Conservation (phyloP, 2,797 vertebrate species). For the Micropoecilia bifurca region DNA sequence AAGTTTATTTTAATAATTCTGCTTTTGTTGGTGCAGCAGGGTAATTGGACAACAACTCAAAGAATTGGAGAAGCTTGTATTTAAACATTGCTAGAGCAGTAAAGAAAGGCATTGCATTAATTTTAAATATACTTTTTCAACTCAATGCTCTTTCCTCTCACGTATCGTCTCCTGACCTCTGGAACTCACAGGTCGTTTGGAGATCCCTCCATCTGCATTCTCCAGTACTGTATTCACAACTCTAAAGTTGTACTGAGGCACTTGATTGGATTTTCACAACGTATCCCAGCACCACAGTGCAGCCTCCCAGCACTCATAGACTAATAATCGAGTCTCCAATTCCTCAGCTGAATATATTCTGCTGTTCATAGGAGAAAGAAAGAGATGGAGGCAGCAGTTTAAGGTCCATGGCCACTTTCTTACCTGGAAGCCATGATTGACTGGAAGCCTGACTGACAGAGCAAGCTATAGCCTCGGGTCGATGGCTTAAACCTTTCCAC, state of each 20-base stretch:
- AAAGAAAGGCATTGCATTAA: background rate
- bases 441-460: conserved; percentile 40
- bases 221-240: background rate
- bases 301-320: conserved; percentile 5
- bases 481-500: conserved; percentile 27
- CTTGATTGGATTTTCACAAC: conserved; percentile 36
- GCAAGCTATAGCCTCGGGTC: conserved; percentile 24
- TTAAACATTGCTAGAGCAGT: too few relatives aligned
- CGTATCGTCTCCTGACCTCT: background rate
- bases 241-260: conserved; percentile 19
- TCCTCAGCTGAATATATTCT: conserved; percentile 5
- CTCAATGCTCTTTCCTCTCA: background rate
- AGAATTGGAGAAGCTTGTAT: background rate
- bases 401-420: conserved; percentile 20
- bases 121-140: background rate
- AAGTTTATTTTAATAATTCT: background rate
- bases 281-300: background rate
- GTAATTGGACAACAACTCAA: background rate
- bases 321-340: conserved; percentile 14
- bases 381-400: conserved; percentile 5
- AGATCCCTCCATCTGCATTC: background rate
- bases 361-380: conserved; percentile 2
- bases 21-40: background rate
- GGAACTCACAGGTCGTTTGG: background rate
- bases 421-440: conserved; percentile 35